Evolutionary conservation across 2,888 invertebrate species (phyloP), one percentile per base, ranked within the genome.

Genomic region (Vesta saturnalis): DNA sequence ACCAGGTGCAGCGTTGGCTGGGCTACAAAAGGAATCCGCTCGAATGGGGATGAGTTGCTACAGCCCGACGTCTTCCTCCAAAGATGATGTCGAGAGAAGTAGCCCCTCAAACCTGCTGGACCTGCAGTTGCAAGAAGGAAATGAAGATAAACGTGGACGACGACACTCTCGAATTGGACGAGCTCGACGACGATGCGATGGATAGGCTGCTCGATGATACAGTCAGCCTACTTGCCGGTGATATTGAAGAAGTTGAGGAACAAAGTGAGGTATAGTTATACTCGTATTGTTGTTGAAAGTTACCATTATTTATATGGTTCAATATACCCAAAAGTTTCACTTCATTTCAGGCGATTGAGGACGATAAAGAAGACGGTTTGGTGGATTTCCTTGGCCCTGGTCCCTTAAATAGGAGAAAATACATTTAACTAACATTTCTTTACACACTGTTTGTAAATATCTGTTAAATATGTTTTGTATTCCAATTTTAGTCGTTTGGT

Each of bases 321-420:
- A n/a, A n/a, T 43, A 43, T 43, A n/a, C 43, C 10, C 2, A 5
- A 14, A 5, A 5, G 2, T 43, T 43, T 43, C 43, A 43, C 14
- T 43, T 43, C 43, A 43, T 43, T 43, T 43, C n/a, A 43, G 10
- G 43, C n/a, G n/a, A n/a, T n/a, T n/a, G n/a, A n/a, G n/a, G n/a
- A n/a, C n/a, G n/a, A n/a, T n/a, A n/a, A n/a, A n/a, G n/a, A n/a
- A n/a, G n/a, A n/a, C n/a, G n/a, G n/a, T n/a, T n/a, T n/a, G n/a
- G n/a, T n/a, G n/a, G 43, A 43, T 43, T 43, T 8, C 43, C n/a
- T 43, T 43, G 43, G 43, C 14, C 43, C 3, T 43, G 43, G 43
- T 43, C 43, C 43, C 14, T 43, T 12, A 43, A 43, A 30, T 6
- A 30, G 10, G 10, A 30, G 30, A 30, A 30, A 30, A 30, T 4